Base-by-base conservation (phyloP, 1,140 invertebrate species). In the Lordiphosa collinella region DNA sequence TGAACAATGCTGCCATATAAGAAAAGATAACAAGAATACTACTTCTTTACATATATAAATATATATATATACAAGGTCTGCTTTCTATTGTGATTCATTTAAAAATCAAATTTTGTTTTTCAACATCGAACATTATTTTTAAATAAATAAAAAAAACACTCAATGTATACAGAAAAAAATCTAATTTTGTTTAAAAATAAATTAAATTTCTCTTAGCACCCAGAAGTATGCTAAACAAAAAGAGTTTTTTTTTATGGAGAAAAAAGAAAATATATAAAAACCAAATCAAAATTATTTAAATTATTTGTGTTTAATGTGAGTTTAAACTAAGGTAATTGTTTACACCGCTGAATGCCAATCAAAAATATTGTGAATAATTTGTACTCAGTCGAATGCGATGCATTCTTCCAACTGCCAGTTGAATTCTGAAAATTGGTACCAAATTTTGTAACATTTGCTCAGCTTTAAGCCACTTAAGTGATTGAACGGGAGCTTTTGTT, bases 1-100 rank as follows among this genome's bases (percentile, higher is more conserved):
- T 82, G 76, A 82, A 68, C 51, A 63, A 84, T 76, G 76, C 76
- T 82, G 76, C 76, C 76, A 82, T 82, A 84, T 76, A 68, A 68
- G 55, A 51, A 59, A 60, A 65, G 18, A 49, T 14, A 52, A 41
- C 29, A 16, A 47, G 41, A 43, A 16, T 36, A 64, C 34, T 51
- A 4, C 11, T 34, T 16, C 58, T 66, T 32, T 52, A 75, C 41
- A 47, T 51, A 14, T 8, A 59, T 48, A 58, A 35, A 71, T 60
- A 51, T 34, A 57, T 46, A 35, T 18, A 60, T 41, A 35, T 84
- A 72, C 58, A 59, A 84, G 69, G 49, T 84, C 12, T 44, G 22
- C 29, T 25, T 76, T 76, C 38, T 70, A 80, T 67, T 80, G 76
- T 80, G 76, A 80, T 80, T 82, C 71, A 84, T 68, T 84, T 62